These are phyloP conservation scores for Brachypalpus laphriformis DNA, from an alignment of 2,888 invertebrate genomes.

Conservation along the genomic window DNA sequence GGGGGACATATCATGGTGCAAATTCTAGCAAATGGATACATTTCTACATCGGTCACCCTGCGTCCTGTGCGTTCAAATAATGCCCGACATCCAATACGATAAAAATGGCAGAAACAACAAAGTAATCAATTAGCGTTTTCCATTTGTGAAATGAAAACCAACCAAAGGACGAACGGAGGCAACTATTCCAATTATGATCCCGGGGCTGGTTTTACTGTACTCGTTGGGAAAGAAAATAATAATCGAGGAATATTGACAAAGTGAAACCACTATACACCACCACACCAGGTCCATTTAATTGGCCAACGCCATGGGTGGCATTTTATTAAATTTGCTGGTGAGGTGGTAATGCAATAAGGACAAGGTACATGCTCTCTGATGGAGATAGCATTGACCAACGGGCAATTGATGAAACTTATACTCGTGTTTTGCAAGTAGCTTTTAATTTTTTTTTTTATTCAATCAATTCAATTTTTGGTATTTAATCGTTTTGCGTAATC, in stretches of 20 bases:
- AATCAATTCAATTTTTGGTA: background rate
- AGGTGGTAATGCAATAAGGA: no score
- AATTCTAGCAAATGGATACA: constrained; percentile 19
- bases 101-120: constrained; percentile 56
- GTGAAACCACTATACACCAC: constrained; percentile 9
- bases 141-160: constrained; percentile 62
- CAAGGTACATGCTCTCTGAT: no score
- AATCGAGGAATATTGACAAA: constrained; percentile 30
- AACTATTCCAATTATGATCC: constrained; percentile 59
- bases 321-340: constrained; percentile 15
- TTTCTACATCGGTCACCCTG: constrained; percentile 20
- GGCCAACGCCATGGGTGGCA: background rate
- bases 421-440: background rate
- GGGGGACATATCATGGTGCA: background rate
- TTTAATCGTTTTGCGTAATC: constrained; percentile 7
- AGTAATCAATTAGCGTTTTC: constrained; percentile 64
- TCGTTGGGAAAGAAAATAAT: constrained; percentile 10
- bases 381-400: background rate
- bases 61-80: constrained; percentile 14
- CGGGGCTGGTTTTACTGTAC: background rate
- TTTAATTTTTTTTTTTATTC: background rate
- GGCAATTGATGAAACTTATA: background rate
- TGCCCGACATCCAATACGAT: constrained; percentile 54
- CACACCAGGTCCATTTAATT: background rate
- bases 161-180: background rate